Percentiles rank a stretch among this genome's conserved stretches.
Conservation (phyloP, 35 echinoderm and acorn worm species). For the Amphiura filiformis region DNA sequence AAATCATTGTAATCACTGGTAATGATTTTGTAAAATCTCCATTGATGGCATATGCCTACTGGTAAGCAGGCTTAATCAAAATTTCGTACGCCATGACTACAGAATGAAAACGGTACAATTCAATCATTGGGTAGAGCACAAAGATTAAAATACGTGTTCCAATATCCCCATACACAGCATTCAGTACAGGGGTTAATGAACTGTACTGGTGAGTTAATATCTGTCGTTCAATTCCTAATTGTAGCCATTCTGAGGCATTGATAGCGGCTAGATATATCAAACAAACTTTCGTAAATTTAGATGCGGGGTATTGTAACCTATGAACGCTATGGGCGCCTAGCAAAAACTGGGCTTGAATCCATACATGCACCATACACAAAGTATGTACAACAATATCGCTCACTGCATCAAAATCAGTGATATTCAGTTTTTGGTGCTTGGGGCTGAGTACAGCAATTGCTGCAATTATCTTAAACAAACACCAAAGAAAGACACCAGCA, state of each 20-base stretch:
- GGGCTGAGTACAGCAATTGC: background rate
- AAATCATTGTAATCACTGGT: too few relatives aligned
- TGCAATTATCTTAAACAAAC: background rate
- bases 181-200: too few relatives aligned
- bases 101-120: too few relatives aligned
- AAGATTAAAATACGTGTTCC: too few relatives aligned
- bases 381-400: background rate
- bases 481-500: background rate
- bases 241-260: background rate
- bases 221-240: background rate
- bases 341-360: background rate
- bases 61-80: too few relatives aligned
- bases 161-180: too few relatives aligned
- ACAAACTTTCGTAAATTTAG: background rate
- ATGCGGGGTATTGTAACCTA: background rate
- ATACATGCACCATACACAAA: background rate
- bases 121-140: too few relatives aligned
- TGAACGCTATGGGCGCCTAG: background rate
- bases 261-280: background rate
- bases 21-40: too few relatives aligned
- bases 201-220: too few relatives aligned
- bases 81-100: too few relatives aligned
- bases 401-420: background rate
- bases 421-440: background rate
- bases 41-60: too few relatives aligned